phyloP scores from a whole-genome alignment of 2,797 vertebrate species.

The Chromobotia macracanthus region DNA sequence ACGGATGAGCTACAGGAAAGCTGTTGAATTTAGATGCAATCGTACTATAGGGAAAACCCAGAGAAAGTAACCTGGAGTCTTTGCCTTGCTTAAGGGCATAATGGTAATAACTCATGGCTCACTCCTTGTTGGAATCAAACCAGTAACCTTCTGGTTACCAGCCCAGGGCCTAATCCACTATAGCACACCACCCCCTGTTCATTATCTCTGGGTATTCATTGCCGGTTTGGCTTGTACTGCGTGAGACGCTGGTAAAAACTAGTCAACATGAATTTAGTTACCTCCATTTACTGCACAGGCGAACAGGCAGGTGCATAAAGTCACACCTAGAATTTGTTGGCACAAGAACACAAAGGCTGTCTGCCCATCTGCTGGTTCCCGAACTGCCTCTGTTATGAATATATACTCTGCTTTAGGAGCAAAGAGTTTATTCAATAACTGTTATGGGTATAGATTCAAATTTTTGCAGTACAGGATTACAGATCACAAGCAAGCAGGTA shows the following conservation, averaged over 20 bases:
- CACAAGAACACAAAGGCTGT: conserved; percentile 59
- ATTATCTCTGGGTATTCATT: background rate
- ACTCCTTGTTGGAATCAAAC: background rate
- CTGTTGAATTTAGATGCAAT: background rate
- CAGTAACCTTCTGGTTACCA: background rate
- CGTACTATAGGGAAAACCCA: background rate
- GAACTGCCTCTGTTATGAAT: conserved; percentile 67
- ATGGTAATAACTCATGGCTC: background rate
- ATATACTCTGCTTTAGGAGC: conserved; percentile 56
- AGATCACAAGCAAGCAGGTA: background rate
- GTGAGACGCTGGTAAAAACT: conserved; percentile 51
- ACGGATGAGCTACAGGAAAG: background rate
- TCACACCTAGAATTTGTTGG: conserved; percentile 63
- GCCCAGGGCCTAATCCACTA: background rate
- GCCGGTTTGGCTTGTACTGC: conserved; percentile 50
- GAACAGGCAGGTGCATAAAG: conserved; percentile 64
- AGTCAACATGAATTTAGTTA: conserved; percentile 55
- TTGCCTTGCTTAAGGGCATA: background rate
- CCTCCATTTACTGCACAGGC: conserved; percentile 42
- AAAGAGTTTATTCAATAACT: conserved; percentile 13
- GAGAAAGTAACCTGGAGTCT: background rate
- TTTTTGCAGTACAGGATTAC: background rate
- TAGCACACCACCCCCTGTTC: background rate
- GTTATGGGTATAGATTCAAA: background rate
- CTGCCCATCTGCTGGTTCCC: conserved; percentile 55